Evolutionary conservation across 2,888 invertebrate genomes (phyloP), one percentile per base, ranked within the genome.

Genomic region (Conistra vaccinii): DNA sequence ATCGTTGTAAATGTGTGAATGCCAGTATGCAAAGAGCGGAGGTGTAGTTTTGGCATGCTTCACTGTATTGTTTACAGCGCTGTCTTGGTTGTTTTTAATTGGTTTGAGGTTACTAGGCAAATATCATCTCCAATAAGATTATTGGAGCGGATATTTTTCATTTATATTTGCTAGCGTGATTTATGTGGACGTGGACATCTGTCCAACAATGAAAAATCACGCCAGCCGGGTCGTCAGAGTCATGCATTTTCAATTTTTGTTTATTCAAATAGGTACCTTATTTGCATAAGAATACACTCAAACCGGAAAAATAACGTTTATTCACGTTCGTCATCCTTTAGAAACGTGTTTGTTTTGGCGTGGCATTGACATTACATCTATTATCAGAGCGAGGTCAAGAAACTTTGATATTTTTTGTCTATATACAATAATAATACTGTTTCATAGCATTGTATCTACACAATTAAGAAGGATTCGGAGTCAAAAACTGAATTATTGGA

Each of bases 351-450:
- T 77, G 45, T 65, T 81, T 73, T 68, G 42, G 4, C 58, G 29
- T 81, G 73, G 61, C 85, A 73, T 85, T 85, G 85, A 77, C 73
- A 65, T 66, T 72, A 63, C 42, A 26, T n/a, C 32, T 55, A 62
- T 84, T 84, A 83, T 83, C 82, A 70, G 57, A 61, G 17, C 14
- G 23, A 53, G 85, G 85, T 83, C 82, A 83, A 81, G 69, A 51
- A 76, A 76, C 85, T 62, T 57, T n/a, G 63, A 55, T 79, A 65
- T 26, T 79, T 66, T 57, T 14, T 20, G 39, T 69, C 35, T 67
- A n/a, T n/a, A n/a, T n/a, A 32, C 45, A 39, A 17, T 67, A 42
- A 51, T 53, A 45, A 12, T 48, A 20, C 23, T 45, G n/a, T 68
- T 26, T 23, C 57, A 9, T 32, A 45, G 12, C 6, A 53, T 58